Percentiles rank a stretch among this genome's conserved stretches.
Evolutionary conservation across 2,113 vertebrate species (phyloP).

Genomic region (Galemys pyrenaicus): DNA sequence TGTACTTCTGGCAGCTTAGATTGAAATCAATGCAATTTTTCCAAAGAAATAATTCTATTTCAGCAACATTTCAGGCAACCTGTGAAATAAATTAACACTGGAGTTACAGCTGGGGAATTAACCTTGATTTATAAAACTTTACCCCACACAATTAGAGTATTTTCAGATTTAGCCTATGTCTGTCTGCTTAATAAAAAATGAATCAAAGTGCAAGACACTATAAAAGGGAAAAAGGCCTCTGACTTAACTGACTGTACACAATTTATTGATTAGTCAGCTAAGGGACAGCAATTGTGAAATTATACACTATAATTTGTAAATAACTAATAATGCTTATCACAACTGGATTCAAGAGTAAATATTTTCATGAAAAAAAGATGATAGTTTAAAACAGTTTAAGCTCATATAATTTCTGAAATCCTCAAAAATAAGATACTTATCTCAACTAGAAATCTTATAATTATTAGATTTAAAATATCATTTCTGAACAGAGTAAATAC

Average conservation of each 20-base stretch:
- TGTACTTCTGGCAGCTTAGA: not conserved
- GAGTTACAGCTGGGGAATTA: not conserved
- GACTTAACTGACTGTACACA: not conserved
- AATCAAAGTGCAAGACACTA: constrained; percentile 42
- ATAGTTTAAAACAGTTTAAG: not conserved
- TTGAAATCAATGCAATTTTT: constrained; percentile 23
- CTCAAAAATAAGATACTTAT: constrained; percentile 33
- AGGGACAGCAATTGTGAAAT: not conserved
- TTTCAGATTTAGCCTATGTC: constrained; percentile 27
- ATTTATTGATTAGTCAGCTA: constrained; percentile 16
- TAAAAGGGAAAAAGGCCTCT: not conserved
- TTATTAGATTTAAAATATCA: constrained; percentile 46
- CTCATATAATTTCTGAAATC: constrained; percentile 34
- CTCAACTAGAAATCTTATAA: constrained; percentile 27
- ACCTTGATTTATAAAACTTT: not conserved
- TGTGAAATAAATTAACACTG: constrained; percentile 13
- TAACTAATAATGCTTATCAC: constrained; percentile 10
- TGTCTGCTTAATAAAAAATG: constrained; percentile 4
- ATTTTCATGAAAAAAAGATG: not conserved
- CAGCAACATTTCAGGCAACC: not conserved
- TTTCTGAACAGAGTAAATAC: not conserved
- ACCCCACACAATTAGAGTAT: constrained; percentile 33
- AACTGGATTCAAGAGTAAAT: not conserved
- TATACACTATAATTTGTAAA: constrained; percentile 39
- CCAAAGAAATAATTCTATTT: constrained; percentile 38